These are phyloP conservation scores for Neomorphus geoffroyi DNA, from an alignment of 2,797 vertebrate genomes.

Conservation along the genomic window DNA sequence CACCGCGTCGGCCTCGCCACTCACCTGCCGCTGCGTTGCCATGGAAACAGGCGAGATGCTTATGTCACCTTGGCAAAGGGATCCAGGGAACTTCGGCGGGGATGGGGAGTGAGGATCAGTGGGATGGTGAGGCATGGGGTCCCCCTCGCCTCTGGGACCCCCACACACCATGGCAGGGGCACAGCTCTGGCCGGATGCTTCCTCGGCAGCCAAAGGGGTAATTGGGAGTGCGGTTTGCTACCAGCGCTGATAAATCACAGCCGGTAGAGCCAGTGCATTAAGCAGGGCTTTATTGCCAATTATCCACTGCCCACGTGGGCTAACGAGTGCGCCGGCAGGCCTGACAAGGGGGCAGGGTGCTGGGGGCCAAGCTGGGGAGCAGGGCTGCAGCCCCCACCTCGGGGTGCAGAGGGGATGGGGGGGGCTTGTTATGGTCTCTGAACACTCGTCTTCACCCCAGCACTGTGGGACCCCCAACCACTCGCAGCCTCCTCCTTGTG, in stretches of 20 bases:
- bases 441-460: background rate
- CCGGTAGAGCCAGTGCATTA: conserved; percentile 72
- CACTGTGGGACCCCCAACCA: background rate
- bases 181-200: background rate
- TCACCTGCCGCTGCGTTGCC: conserved; percentile 70
- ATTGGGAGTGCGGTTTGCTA: conserved; percentile 55
- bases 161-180: background rate
- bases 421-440: accelerated
- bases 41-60: conserved; percentile 71
- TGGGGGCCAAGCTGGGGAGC: background rate
- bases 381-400: background rate
- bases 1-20: conserved; percentile 40
- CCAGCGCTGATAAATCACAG: conserved; percentile 73
- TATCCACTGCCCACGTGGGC: conserved; percentile 67
- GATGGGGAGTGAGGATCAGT: background rate
- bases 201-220: conserved; percentile 50
- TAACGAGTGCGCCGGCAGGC: conserved; percentile 47
- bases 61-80: conserved; percentile 71
- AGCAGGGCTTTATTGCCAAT: conserved; percentile 76
- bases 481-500: background rate
- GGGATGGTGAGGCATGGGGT: accelerated
- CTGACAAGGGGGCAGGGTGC: conserved; percentile 16
- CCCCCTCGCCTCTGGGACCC: background rate
- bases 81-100: conserved; percentile 25
- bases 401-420: background rate